Conservation (phyloP, 2,888 invertebrate genomes). For the Dysmachus trigonus region DNA sequence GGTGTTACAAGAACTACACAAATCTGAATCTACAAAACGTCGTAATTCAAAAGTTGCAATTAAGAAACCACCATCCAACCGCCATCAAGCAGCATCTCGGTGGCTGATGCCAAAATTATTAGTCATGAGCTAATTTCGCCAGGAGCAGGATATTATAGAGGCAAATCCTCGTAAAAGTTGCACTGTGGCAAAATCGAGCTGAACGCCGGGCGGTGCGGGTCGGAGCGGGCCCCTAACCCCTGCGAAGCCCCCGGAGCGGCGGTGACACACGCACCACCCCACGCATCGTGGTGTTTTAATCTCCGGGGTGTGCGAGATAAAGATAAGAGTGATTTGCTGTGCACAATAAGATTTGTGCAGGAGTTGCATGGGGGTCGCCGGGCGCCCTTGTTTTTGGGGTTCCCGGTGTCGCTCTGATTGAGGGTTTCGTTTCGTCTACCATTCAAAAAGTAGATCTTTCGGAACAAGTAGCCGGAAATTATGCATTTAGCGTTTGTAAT, state of each 20-base stretch:
- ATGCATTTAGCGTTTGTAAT: background rate
- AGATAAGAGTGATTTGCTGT: slow-evolving; percentile 45
- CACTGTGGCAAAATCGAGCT: slow-evolving; percentile 2
- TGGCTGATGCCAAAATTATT: slow-evolving; percentile 8
- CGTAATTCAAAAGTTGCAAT: background rate
- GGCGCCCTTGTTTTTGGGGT: background rate
- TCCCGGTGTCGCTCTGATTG: slow-evolving; percentile 1
- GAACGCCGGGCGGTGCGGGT: background rate
- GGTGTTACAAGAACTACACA: too few species aligned
- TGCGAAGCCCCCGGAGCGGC: background rate
- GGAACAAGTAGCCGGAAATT: slow-evolving; percentile 24
- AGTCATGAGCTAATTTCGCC: slow-evolving; percentile 5
- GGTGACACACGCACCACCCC: slow-evolving; percentile 8
- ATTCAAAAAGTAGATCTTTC: slow-evolving; percentile 1
- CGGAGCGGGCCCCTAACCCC: background rate
- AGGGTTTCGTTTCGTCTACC: background rate
- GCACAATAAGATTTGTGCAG: slow-evolving; percentile 39
- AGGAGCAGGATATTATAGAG: background rate
- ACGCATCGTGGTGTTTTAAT: slow-evolving; percentile 46
- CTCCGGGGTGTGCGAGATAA: slow-evolving; percentile 49
- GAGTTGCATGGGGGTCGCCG: background rate
- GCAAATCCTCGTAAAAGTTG: slow-evolving; percentile 17
- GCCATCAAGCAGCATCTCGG: background rate
- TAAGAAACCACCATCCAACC: background rate
- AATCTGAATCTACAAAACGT: background rate